phyloP scores from a whole-genome alignment of 2,888 invertebrate genomes.

The Selenia dentaria region DNA sequence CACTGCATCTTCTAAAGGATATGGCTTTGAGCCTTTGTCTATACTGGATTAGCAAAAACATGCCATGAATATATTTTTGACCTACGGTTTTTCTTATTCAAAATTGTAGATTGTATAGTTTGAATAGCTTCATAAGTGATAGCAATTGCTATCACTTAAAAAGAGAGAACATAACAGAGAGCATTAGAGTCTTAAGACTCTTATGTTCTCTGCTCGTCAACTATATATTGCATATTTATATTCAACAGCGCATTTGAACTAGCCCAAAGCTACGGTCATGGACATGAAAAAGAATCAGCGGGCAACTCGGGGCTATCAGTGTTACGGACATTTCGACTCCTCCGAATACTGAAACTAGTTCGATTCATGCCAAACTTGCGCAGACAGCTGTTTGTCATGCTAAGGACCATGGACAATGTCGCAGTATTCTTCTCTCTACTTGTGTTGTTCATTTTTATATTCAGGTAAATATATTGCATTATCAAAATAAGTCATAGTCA shows the following conservation, averaged over 20 bases:
- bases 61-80: too few relatives aligned
- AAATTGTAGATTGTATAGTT: too few relatives aligned
- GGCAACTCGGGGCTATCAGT: constrained; percentile 98
- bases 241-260: constrained; percentile 92
- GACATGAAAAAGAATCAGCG: constrained; percentile 87
- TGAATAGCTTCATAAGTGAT: too few relatives aligned
- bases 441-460: constrained; percentile 99
- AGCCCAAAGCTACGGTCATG: constrained; percentile 89
- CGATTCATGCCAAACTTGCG: constrained; percentile 99
- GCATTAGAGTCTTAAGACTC: too few relatives aligned
- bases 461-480: constrained; percentile 93
- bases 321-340: constrained; percentile 97
- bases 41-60: too few relatives aligned
- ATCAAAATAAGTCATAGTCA: neutral
- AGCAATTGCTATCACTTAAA: too few relatives aligned
- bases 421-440: constrained; percentile 99
- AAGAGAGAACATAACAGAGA: too few relatives aligned
- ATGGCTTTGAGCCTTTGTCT: too few relatives aligned
- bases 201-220: too few relatives aligned
- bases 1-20: too few relatives aligned
- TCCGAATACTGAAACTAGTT: constrained; percentile 98
- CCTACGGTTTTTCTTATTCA: too few relatives aligned
- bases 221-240: too few relatives aligned
- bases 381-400: constrained; percentile 99
- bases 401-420: constrained; percentile 99